phyloP scores from a whole-genome alignment of 2,888 invertebrate genomes.

The Limnephilus marmoratus region DNA sequence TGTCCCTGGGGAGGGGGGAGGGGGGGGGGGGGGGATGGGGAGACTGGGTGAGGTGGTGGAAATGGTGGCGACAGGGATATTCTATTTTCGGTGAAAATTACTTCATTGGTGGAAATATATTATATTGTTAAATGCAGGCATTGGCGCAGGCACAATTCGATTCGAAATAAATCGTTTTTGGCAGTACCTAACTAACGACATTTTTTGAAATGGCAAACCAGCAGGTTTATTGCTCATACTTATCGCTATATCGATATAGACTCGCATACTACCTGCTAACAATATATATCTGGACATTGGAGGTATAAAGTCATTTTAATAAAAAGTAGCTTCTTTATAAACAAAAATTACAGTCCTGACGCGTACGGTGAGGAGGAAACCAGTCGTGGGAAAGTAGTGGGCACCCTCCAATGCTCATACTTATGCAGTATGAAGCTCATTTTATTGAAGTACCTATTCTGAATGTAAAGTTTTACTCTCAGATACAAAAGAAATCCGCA shows the following conservation, averaged over 20 bases:
- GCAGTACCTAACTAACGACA: neutral
- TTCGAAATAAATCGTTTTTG: neutral
- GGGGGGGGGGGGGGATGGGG: neutral
- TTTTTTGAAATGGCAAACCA: too few species aligned
- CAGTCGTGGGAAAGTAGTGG: too few species aligned
- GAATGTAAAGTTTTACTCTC: neutral
- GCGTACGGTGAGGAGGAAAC: too few species aligned
- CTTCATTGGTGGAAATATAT: neutral
- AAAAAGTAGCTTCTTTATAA: too few species aligned
- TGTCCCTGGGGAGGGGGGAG: constrained; percentile 38
- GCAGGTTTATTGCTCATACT: too few species aligned
- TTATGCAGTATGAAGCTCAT: neutral
- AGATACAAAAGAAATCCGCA: neutral
- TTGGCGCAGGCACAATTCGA: neutral
- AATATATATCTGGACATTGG: too few species aligned
- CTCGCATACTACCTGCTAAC: too few species aligned
- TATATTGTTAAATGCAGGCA: neutral
- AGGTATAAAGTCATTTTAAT: too few species aligned
- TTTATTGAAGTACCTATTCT: neutral
- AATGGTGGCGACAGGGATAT: constrained; percentile 27
- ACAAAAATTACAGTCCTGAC: too few species aligned
- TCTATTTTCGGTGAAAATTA: neutral
- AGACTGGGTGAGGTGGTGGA: neutral
- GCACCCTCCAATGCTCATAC: too few species aligned
- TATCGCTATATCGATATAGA: too few species aligned